Conservation (phyloP, 2,888 invertebrate species). For the Acrobasis repandana region DNA sequence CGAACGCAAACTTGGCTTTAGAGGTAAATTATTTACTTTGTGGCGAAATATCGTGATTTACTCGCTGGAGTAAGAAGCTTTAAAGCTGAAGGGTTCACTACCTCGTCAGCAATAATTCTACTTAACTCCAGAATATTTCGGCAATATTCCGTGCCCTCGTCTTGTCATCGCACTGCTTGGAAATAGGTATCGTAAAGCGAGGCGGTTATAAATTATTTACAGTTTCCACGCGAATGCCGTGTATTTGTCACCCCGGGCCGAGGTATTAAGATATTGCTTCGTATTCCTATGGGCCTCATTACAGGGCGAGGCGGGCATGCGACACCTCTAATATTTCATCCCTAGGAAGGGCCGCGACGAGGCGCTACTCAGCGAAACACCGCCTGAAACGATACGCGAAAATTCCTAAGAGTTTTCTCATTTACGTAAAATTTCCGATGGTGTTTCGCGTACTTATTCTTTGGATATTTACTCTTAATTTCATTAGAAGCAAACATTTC, state of each 20-base stretch:
- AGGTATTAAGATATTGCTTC: constrained; percentile 80
- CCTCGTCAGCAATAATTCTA: constrained; percentile 64
- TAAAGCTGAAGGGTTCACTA: constrained; percentile 46
- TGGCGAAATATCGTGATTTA: constrained; percentile 58
- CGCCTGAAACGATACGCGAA: constrained; percentile 49
- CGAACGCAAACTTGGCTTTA: constrained; percentile 52
- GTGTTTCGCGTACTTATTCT: constrained; percentile 42
- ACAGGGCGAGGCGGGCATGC: constrained; percentile 61
- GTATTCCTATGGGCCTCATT: constrained; percentile 79
- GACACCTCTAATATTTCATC: constrained; percentile 75
- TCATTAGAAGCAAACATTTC: constrained; percentile 65
- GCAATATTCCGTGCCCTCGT: constrained; percentile 47
- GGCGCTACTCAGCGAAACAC: constrained; percentile 46
- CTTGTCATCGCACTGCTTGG: constrained; percentile 63
- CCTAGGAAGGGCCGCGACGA: constrained; percentile 52
- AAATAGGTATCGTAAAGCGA: constrained; percentile 63
- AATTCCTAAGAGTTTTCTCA: constrained; percentile 49
- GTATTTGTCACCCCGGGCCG: constrained; percentile 76
- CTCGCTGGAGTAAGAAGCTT: constrained; percentile 46
- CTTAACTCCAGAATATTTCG: constrained; percentile 52
- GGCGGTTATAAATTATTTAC: constrained; percentile 79
- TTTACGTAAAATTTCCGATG: constrained; percentile 59
- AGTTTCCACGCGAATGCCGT: constrained; percentile 69
- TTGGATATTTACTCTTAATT: constrained; percentile 63
- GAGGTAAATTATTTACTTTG: constrained; percentile 48